Percentiles rank a stretch among this genome's conserved stretches.
These are phyloP conservation scores for Strigamia maritima DNA, from an alignment of 2,888 invertebrate genomes.

Conservation along the genomic window DNA sequence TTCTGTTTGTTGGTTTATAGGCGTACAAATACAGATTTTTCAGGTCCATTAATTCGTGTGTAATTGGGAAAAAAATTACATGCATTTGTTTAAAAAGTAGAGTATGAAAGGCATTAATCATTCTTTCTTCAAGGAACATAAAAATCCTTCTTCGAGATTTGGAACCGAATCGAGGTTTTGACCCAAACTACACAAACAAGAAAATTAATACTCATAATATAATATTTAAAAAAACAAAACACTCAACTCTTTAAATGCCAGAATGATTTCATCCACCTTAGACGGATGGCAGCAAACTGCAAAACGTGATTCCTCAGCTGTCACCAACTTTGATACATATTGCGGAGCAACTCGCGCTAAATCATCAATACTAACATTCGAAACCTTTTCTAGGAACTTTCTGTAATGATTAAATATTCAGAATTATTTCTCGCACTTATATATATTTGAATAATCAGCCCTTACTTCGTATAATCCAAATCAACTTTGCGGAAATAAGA, in stretches of 20 bases:
- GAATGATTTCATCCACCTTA: conserved; percentile 65
- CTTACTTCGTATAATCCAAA: conserved; percentile 24
- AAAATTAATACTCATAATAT: not conserved
- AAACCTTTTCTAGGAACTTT: conserved; percentile 63
- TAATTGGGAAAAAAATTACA: too few species aligned
- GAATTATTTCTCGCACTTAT: not conserved
- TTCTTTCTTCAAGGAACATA: not conserved
- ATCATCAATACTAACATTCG: conserved; percentile 63
- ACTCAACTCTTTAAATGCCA: conserved; percentile 64
- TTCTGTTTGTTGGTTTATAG: not conserved
- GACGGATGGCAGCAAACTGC: conserved; percentile 73
- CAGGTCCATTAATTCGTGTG: too few species aligned
- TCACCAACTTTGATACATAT: conserved; percentile 69
- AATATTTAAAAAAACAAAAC: conserved; percentile 45
- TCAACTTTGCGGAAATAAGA: conserved; percentile 60
- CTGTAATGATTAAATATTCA: conserved; percentile 53
- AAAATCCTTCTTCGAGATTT: not conserved
- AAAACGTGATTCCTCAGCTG: conserved; percentile 61
- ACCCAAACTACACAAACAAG: not conserved
- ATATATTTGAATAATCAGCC: not conserved
- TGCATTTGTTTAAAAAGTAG: too few species aligned
- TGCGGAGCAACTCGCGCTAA: conserved; percentile 66
- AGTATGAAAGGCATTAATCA: too few species aligned
- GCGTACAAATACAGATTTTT: not conserved
- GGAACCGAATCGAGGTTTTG: not conserved